Percentiles rank a stretch among this genome's conserved stretches.
Conservation (phyloP, 2,888 invertebrate genomes). For the Caenorhabditis sp. region DNA sequence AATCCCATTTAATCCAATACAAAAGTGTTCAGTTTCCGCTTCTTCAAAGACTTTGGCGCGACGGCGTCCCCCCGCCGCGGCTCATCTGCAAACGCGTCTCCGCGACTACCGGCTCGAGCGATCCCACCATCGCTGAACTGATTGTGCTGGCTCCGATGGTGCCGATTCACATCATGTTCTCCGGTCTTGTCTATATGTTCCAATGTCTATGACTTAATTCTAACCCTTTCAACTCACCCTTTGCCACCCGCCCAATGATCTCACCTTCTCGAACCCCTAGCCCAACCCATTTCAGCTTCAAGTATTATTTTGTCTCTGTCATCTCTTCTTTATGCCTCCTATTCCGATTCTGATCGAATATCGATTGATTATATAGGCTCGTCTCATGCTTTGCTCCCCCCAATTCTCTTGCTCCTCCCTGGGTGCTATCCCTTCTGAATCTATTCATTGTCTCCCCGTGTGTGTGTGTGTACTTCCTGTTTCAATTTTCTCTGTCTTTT, state of each 20-base stretch:
- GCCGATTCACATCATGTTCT: constrained; percentile 34
- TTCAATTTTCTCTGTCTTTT: constrained; percentile 4
- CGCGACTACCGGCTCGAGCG: constrained; percentile 61
- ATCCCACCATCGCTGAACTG: constrained; percentile 55
- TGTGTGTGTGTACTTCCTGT: constrained; percentile 12
- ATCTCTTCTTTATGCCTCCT: constrained; percentile 12
- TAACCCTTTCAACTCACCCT: neutral
- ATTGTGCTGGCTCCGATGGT: constrained; percentile 33
- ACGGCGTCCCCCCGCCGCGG: constrained; percentile 63
- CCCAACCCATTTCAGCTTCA: constrained; percentile 41
- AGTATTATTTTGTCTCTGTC: constrained; percentile 28
- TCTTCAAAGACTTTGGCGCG: constrained; percentile 70
- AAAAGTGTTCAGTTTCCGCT: constrained; percentile 69
- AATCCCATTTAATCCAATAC: neutral
- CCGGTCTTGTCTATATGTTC: constrained; percentile 31
- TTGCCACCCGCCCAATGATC: neutral
- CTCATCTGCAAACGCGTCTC: constrained; percentile 64
- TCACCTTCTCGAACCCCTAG: constrained; percentile 27
- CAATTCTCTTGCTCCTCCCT: too few species aligned
- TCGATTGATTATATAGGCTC: constrained; percentile 19
- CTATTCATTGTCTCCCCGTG: too few species aligned
- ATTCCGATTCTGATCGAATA: constrained; percentile 11
- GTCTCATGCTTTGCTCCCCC: too few species aligned
- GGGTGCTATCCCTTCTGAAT: too few species aligned
- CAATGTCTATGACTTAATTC: constrained; percentile 32